These are phyloP conservation scores for Setophaga petechia DNA, from an alignment of 2,113 vertebrate species.

Conservation along the genomic window DNA sequence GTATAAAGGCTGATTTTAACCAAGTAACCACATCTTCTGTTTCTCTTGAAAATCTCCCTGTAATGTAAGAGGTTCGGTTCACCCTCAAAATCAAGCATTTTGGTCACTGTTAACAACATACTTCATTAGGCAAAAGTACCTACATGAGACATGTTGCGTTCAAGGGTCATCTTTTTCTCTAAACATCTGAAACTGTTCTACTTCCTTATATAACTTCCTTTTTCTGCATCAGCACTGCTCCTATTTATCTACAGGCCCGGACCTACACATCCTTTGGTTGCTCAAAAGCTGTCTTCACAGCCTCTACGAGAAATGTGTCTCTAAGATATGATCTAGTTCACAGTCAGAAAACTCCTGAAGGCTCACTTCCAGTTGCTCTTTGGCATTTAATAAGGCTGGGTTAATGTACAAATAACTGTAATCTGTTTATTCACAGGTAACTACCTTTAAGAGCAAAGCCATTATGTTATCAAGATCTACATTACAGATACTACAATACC, in stretches of 20 bases:
- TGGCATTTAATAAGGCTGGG: background rate
- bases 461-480: background rate
- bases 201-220: background rate
- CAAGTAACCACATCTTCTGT: background rate
- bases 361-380: background rate
- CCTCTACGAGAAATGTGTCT: background rate
- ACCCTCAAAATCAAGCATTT: background rate
- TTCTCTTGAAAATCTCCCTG: background rate
- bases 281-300: background rate
- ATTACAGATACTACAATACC: background rate
- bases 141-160: background rate
- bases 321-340: background rate
- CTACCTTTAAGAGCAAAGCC: background rate
- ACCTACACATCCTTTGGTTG: background rate
- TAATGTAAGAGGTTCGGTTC: background rate
- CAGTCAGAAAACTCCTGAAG: background rate
- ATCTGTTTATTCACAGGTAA: slow-evolving; percentile 7
- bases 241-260: background rate
- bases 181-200: background rate
- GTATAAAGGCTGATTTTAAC: background rate
- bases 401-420: background rate
- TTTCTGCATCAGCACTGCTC: background rate
- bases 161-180: background rate
- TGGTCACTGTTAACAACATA: background rate
- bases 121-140: background rate